phyloP scores from a whole-genome alignment of 2,113 vertebrate species.

The Malaclemys terrapin region DNA sequence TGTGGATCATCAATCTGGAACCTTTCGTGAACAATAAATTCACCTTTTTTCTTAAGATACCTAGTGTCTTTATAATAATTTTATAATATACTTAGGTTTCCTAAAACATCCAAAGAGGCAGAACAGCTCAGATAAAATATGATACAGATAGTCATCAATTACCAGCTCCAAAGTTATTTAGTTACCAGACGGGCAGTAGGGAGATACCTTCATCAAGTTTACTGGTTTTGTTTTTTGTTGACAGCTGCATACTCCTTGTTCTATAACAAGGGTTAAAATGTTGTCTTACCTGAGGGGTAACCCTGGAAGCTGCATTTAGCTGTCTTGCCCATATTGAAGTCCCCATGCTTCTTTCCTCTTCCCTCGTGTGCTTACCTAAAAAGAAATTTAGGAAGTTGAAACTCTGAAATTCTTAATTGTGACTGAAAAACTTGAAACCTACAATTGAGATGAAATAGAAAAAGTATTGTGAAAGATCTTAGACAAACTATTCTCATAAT shows the following conservation, averaged over 20 bases:
- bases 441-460: not conserved
- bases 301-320: constrained; percentile 77
- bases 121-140: not conserved
- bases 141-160: not conserved
- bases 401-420: not conserved
- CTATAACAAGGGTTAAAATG: not conserved
- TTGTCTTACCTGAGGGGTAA: constrained; percentile 82
- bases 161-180: not conserved
- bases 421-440: not conserved
- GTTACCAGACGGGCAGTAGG: not conserved
- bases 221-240: not conserved
- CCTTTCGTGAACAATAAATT: not conserved
- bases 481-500: not conserved
- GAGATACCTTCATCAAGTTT: not conserved
- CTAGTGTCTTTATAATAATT: not conserved
- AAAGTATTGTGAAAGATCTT: not conserved
- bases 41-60: not conserved
- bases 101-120: not conserved
- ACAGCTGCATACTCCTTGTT: not conserved
- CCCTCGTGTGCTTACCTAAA: constrained; percentile 78
- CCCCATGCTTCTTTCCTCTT: constrained; percentile 79
- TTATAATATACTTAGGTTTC: not conserved
- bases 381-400: constrained; percentile 23
- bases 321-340: constrained; percentile 77
- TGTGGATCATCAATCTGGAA: not conserved